Conservation (phyloP, 35 echinoderm and acorn worm genomes). For the Heliocidaris tuberculata region DNA sequence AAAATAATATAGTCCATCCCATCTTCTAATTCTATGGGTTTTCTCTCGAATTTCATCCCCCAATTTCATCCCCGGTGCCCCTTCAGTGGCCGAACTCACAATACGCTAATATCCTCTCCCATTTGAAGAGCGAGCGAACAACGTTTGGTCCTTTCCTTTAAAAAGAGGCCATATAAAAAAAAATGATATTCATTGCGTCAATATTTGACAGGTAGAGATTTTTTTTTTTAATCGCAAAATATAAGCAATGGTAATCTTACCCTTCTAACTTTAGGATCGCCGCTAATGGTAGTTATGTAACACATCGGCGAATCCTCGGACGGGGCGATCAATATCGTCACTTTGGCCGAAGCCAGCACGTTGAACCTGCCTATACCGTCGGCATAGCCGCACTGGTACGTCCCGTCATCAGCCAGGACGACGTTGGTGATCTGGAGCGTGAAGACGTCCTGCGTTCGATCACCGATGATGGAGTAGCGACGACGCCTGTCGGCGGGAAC, state of each 20-base stretch:
- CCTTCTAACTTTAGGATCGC: not conserved
- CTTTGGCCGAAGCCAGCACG: constrained; percentile 24
- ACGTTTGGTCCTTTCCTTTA: no score
- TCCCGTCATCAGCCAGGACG: constrained; percentile 18
- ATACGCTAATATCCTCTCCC: no score
- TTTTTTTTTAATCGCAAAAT: not conserved
- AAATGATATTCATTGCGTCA: no score
- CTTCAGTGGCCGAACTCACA: no score
- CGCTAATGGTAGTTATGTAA: not conserved
- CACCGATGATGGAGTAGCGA: constrained; percentile 38
- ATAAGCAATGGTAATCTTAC: not conserved
- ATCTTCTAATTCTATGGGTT: no score
- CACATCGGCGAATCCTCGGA: constrained; percentile 21
- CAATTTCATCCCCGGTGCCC: no score
- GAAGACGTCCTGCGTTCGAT: constrained; percentile 19
- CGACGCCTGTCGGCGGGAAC: constrained; percentile 6
- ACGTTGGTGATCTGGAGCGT: constrained; percentile 32
- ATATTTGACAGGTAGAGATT: no score
- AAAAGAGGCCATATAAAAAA: no score
- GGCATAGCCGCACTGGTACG: constrained; percentile 38
- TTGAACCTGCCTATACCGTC: constrained; percentile 30
- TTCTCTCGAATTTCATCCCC: no score
- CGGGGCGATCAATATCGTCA: constrained; percentile 32
- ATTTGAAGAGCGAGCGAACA: no score
- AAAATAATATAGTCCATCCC: no score